phyloP scores from a whole-genome alignment of 2,113 vertebrate species.

The Odontophorus gujanensis region DNA sequence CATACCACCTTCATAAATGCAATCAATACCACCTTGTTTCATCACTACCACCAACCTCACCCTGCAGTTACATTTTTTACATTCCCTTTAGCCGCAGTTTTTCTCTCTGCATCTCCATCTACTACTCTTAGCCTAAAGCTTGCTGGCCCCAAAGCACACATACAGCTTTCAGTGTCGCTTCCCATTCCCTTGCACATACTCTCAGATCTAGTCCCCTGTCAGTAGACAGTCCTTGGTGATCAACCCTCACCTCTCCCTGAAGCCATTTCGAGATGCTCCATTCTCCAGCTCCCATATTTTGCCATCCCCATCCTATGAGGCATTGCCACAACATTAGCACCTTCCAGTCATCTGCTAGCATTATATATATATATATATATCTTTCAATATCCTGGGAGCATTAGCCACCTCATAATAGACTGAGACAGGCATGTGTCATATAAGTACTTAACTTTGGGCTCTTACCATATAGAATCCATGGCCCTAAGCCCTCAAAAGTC shows the following conservation, averaged over 20 bases:
- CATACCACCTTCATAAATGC: not conserved
- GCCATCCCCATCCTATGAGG: not conserved
- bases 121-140: not conserved
- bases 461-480: not conserved
- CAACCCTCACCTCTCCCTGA: not conserved
- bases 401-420: not conserved
- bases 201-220: not conserved
- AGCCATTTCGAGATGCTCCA: not conserved
- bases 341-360: rapidly evolving
- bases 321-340: not conserved
- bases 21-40: not conserved
- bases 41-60: not conserved
- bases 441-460: not conserved
- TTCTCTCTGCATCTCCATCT: not conserved
- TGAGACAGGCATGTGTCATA: not conserved
- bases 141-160: rapidly evolving
- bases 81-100: not conserved
- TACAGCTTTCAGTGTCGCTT: not conserved
- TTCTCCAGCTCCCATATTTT: not conserved
- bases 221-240: not conserved
- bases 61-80: not conserved
- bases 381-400: not conserved
- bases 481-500: not conserved
- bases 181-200: not conserved
- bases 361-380: not conserved